phyloP scores from a whole-genome alignment of 2,797 vertebrate species.

The Phrynocephalus forsythii region DNA sequence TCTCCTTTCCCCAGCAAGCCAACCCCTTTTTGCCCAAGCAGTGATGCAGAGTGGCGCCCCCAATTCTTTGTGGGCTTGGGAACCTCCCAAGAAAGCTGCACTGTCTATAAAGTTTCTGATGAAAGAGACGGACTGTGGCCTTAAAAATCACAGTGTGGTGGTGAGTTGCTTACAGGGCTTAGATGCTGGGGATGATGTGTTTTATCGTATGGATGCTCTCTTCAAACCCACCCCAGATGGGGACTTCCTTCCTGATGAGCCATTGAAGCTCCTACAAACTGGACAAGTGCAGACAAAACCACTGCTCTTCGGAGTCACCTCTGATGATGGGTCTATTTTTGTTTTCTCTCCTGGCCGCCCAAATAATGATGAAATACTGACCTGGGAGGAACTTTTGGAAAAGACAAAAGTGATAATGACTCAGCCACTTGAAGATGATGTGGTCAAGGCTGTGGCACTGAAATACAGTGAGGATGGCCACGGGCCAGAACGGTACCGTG shows the following conservation, averaged over 20 bases:
- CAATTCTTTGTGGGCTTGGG: slow-evolving; percentile 72
- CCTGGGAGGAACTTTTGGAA: slow-evolving; percentile 66
- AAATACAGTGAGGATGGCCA: slow-evolving; percentile 78
- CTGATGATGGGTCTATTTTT: slow-evolving; percentile 78
- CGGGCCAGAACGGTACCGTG: slow-evolving; percentile 68
- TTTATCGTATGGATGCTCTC: fast-evolving
- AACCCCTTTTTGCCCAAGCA: slow-evolving; percentile 74
- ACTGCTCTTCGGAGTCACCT: slow-evolving; percentile 76
- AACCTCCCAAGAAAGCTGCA: slow-evolving; percentile 26
- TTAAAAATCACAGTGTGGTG: background rate
- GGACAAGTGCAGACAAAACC: slow-evolving; percentile 71
- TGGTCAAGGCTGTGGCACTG: slow-evolving; percentile 59
- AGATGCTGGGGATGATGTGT: slow-evolving; percentile 22
- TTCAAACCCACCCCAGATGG: slow-evolving; percentile 77
- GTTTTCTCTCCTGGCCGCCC: slow-evolving; percentile 65
- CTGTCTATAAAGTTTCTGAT: too few species aligned
- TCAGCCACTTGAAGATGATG: slow-evolving; percentile 37
- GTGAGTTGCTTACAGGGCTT: slow-evolving; percentile 8
- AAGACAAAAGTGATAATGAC: slow-evolving; percentile 49
- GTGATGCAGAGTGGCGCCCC: slow-evolving; percentile 79
- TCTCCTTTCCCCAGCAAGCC: slow-evolving; percentile 79
- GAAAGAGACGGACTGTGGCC: too few species aligned
- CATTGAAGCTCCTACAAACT: slow-evolving; percentile 68
- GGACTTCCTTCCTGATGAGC: slow-evolving; percentile 73
- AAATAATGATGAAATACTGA: slow-evolving; percentile 69